These are phyloP conservation scores for Phaethornis superciliosus DNA, from an alignment of 2,113 vertebrate species.

Conservation along the genomic window DNA sequence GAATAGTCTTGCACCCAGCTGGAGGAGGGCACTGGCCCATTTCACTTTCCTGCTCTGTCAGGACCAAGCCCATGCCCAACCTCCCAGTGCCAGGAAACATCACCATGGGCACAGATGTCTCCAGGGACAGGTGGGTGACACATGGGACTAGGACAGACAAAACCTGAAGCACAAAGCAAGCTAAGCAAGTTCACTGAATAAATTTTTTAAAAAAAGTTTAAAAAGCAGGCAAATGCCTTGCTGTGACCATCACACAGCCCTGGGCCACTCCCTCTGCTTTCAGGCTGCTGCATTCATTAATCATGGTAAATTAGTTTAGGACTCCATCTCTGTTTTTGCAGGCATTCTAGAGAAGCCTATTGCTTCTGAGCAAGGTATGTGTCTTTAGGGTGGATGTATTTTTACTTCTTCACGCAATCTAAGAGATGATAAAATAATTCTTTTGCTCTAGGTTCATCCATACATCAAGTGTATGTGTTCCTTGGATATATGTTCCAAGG, in stretches of 20 bases:
- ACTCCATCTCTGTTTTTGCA: neutral
- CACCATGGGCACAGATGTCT: neutral
- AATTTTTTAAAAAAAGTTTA: fast-evolving
- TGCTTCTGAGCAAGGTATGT: neutral
- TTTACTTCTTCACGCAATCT: neutral
- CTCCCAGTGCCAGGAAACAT: neutral
- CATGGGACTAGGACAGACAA: neutral
- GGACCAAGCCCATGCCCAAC: neutral
- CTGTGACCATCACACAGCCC: neutral
- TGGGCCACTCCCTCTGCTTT: neutral
- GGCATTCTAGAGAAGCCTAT: neutral
- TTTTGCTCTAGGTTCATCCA: neutral
- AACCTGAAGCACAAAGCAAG: neutral
- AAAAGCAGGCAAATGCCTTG: neutral
- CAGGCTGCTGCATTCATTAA: neutral
- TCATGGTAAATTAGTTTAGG: neutral
- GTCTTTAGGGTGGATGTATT: neutral
- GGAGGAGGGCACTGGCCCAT: neutral
- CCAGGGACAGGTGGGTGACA: fast-evolving
- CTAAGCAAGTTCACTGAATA: neutral
- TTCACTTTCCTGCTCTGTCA: neutral
- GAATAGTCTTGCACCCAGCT: fast-evolving
- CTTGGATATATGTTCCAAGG: neutral
- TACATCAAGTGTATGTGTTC: neutral
- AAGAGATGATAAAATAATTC: neutral